phyloP scores from a whole-genome alignment of 64 coral and sea anemone species.

The Stylophora pistillata region DNA sequence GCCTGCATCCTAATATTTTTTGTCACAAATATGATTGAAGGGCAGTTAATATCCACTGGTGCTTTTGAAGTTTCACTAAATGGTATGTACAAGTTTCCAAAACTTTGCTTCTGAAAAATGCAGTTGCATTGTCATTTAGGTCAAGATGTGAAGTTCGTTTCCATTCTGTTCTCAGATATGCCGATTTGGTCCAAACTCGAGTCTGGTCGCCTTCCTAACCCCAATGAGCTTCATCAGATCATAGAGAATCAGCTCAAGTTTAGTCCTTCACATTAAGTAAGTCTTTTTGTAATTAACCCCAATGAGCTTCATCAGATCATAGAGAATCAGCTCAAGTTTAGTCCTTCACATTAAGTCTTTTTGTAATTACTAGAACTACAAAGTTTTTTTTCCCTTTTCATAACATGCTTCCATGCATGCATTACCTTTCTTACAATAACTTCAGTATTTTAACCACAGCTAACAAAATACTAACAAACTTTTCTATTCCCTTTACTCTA shows the following conservation, averaged over 20 bases:
- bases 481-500: no score
- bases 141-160: neutral
- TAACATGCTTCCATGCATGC: no score
- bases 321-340: neutral
- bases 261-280: conserved; percentile 78
- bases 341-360: neutral
- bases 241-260: conserved; percentile 96
- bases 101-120: no score
- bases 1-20: conserved; percentile 96
- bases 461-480: no score
- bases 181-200: conserved; percentile 99
- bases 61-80: conserved; percentile 98
- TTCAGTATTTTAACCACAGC: no score
- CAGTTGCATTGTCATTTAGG: no score
- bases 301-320: neutral
- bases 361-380: neutral
- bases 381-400: no score
- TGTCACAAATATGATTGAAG: conserved; percentile 91
- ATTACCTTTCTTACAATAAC: no score
- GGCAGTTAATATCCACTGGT: conserved; percentile 95
- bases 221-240: conserved; percentile 91
- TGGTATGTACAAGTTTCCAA: conserved; percentile 58
- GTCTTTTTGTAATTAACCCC: neutral
- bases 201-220: conserved; percentile 89
- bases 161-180: conserved; percentile 63